A percentile compares a stretch with the other conserved stretches of the same genome.
Conservation (phyloP, 1,140 invertebrate species). For the Camponotus pennsylvanicus region DNA sequence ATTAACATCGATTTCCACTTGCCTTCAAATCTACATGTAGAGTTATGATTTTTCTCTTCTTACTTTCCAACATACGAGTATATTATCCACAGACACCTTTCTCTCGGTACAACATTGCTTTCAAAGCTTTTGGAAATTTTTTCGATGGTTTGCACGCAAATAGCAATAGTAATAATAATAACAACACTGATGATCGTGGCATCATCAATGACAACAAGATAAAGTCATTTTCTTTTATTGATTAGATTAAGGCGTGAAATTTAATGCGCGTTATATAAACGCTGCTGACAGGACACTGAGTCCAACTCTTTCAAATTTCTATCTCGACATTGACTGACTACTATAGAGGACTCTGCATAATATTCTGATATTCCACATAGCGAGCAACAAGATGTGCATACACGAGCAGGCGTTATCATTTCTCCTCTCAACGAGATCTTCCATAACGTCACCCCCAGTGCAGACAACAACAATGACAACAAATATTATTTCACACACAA, state of each 20-base stretch:
- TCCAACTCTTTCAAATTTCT: slow-evolving; percentile 64
- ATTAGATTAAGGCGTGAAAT: slow-evolving; percentile 6
- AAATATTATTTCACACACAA: slow-evolving; percentile 17
- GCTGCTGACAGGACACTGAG: slow-evolving; percentile 54
- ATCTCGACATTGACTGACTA: slow-evolving; percentile 81
- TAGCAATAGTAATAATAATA: slow-evolving; percentile 80
- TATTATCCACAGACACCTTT: slow-evolving; percentile 72
- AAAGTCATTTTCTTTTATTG: slow-evolving; percentile 46
- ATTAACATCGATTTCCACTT: slow-evolving; percentile 7
- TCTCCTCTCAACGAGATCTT: slow-evolving; percentile 34
- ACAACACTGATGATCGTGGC: slow-evolving; percentile 73
- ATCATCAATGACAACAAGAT: slow-evolving; percentile 70
- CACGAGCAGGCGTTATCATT: slow-evolving; percentile 33
- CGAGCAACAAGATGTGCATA: slow-evolving; percentile 45
- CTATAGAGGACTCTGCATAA: slow-evolving; percentile 83
- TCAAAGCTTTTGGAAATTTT: slow-evolving; percentile 78
- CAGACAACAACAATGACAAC: slow-evolving; percentile 54
- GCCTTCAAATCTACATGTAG: slow-evolving; percentile 42
- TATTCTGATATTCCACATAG: slow-evolving; percentile 74
- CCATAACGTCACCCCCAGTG: slow-evolving; percentile 25
- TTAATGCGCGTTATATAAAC: slow-evolving; percentile 53
- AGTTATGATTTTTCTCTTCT: slow-evolving; percentile 28
- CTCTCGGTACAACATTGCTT: slow-evolving; percentile 79
- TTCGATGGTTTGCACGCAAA: slow-evolving; percentile 81
- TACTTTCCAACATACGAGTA: slow-evolving; percentile 37